These are phyloP conservation scores for Eurystomus glaucurus DNA, from an alignment of 2,797 vertebrate species.

Conservation along the genomic window DNA sequence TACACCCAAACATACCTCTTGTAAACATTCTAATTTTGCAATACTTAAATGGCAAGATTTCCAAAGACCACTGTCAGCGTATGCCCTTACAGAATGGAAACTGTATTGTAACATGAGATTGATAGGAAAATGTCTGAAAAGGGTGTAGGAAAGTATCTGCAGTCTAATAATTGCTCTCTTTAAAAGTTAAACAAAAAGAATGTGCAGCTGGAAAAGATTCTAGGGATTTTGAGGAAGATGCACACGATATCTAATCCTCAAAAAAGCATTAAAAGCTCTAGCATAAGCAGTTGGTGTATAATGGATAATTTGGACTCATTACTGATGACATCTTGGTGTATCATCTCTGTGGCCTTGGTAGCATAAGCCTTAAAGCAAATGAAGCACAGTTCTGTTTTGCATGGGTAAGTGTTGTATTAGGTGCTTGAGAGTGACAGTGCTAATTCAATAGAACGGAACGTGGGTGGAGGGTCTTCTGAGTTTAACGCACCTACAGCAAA, in stretches of 20 bases:
- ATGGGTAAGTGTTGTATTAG: background rate
- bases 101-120: background rate
- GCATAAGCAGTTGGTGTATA: background rate
- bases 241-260: background rate
- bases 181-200: constrained; percentile 1
- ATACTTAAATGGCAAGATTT: background rate
- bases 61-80: background rate
- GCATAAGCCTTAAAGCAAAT: background rate
- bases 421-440: background rate
- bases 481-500: background rate
- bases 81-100: background rate
- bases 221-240: background rate
- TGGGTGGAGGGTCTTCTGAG: background rate
- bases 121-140: background rate
- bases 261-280: background rate
- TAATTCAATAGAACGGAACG: accelerated
- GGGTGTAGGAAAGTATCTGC: background rate
- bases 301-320: constrained; percentile 5
- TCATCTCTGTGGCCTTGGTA: background rate
- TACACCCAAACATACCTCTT: background rate
- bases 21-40: background rate
- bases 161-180: background rate
- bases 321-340: background rate
- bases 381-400: background rate
- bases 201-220: background rate